Evolutionary conservation across 2,797 vertebrate genomes (phyloP).

Genomic region (Notolepis coatsorum): DNA sequence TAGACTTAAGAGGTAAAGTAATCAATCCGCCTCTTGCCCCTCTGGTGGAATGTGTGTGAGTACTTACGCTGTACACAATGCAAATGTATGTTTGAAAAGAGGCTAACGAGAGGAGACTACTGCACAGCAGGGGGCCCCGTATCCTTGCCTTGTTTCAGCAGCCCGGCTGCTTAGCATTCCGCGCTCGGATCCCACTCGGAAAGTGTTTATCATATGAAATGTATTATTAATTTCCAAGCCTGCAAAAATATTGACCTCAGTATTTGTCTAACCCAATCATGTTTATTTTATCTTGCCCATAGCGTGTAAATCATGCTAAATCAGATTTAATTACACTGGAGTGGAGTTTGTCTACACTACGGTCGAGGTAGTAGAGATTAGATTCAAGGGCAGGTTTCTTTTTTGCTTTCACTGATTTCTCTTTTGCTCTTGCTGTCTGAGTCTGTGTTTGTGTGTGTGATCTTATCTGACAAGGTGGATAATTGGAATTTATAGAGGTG

Average conservation of each 20-base stretch:
- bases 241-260: constrained; percentile 79
- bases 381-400: constrained; percentile 65
- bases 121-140: constrained; percentile 56
- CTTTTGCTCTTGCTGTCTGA: constrained; percentile 32
- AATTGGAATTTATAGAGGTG: constrained; percentile 75
- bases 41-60: no score
- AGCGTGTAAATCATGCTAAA: constrained; percentile 80
- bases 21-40: no score
- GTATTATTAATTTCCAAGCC: constrained; percentile 82
- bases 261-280: constrained; percentile 81
- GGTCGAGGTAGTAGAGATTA: constrained; percentile 56
- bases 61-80: no score
- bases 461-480: constrained; percentile 66
- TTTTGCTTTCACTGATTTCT: constrained; percentile 36
- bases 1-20: no score
- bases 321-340: constrained; percentile 79
- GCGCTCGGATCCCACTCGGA: constrained; percentile 37
- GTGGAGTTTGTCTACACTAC: constrained; percentile 57
- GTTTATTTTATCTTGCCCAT: constrained; percentile 76
- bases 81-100: neutral
- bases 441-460: constrained; percentile 38
- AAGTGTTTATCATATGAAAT: constrained; percentile 71
- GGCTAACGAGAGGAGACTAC: constrained; percentile 33
- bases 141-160: constrained; percentile 29
- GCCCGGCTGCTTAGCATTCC: constrained; percentile 58